These are phyloP conservation scores for human (Homo sapiens) DNA, from an alignment of 2,113 vertebrate genomes.

Conservation along the genomic window GRCh38 chr3:11316501-11317000, in stretches of 20 bases:
- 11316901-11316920: neutral
- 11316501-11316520: neutral
- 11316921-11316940: neutral
- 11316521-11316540: neutral
- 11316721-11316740: neutral
- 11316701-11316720: conserved; percentile 10
- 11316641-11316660: neutral
- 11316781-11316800: neutral
- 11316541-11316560: neutral
- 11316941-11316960: neutral
- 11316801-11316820: neutral
- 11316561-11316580: neutral
- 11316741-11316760: neutral
- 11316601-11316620: neutral
- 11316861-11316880: neutral
- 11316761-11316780: neutral
- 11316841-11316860: neutral
- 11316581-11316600: neutral
- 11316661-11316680: neutral
- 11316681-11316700: neutral
- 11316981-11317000: neutral
- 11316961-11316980: neutral
- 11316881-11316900: neutral
- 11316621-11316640: neutral
- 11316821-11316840: neutral